Percentiles rank a stretch among this genome's conserved stretches.
Conservation (phyloP, 2,113 vertebrate genomes). For the Azemiops feae region DNA sequence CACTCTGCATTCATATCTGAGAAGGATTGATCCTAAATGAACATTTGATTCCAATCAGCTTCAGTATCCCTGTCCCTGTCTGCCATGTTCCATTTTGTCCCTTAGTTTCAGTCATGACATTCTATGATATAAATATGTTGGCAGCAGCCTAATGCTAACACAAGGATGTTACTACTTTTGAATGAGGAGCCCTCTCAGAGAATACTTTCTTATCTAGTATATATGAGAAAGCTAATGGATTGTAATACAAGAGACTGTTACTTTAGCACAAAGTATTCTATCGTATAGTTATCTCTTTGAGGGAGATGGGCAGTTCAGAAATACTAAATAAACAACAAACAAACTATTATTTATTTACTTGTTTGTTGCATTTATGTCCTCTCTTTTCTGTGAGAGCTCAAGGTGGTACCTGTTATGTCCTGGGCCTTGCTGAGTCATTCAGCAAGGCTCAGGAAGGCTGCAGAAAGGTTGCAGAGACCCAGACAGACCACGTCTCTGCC, state of each 20-base stretch:
- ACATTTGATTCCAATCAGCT: background rate
- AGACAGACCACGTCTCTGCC: no score
- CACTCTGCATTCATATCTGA: background rate
- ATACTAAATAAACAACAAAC: background rate
- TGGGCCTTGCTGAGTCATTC: no score
- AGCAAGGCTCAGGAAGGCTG: no score
- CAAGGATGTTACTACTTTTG: background rate
- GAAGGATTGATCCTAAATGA: background rate
- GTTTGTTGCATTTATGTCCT: background rate
- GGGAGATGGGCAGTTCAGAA: no score
- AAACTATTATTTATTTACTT: background rate
- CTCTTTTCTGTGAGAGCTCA: background rate
- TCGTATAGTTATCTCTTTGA: background rate
- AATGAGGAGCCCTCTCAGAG: background rate
- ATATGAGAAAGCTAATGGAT: background rate
- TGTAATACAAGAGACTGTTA: background rate
- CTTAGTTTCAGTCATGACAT: background rate
- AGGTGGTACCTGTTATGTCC: no score
- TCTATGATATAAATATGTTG: background rate
- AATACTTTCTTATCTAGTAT: background rate
- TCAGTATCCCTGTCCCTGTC: background rate
- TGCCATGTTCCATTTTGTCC: no score
- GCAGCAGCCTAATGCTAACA: no score
- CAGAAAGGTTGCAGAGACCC: no score
- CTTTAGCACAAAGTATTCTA: background rate